phyloP scores from a whole-genome alignment of 2,888 invertebrate genomes.

The Drosophila atroscutellata region DNA sequence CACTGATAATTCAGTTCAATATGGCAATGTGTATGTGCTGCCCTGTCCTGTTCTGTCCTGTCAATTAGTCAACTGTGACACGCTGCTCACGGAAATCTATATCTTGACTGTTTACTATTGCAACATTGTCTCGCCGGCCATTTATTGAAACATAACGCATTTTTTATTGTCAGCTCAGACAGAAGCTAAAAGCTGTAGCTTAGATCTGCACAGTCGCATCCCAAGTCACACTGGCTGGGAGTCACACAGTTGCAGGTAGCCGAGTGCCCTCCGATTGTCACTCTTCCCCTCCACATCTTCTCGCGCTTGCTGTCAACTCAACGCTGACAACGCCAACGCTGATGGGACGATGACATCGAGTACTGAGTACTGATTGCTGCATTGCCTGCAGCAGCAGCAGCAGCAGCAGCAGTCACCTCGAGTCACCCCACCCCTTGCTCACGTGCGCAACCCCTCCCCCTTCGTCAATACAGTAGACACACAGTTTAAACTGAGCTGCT shows the following conservation, averaged over 20 bases:
- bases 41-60: slow-evolving; percentile 35
- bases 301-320: slow-evolving; percentile 13
- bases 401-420: slow-evolving; percentile 10
- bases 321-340: slow-evolving; percentile 70
- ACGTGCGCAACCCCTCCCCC: slow-evolving; percentile 55
- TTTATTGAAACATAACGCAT: slow-evolving; percentile 80
- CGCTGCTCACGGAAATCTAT: slow-evolving; percentile 59
- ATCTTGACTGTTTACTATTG: slow-evolving; percentile 70
- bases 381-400: slow-evolving; percentile 30
- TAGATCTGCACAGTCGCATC: slow-evolving; percentile 35
- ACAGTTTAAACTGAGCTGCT: slow-evolving; percentile 4
- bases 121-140: slow-evolving; percentile 62
- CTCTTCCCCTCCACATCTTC: not conserved
- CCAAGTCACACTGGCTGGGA: slow-evolving; percentile 39
- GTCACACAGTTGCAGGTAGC: slow-evolving; percentile 78
- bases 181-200: slow-evolving; percentile 38
- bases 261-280: slow-evolving; percentile 69
- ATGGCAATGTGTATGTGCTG: slow-evolving; percentile 39
- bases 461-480: not conserved
- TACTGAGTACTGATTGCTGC: slow-evolving; percentile 47
- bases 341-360: slow-evolving; percentile 70
- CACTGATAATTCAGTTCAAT: slow-evolving; percentile 75
- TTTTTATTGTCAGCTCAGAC: slow-evolving; percentile 68
- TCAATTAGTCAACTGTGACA: slow-evolving; percentile 73
- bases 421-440: slow-evolving; percentile 55